A percentile compares a stretch with the other conserved stretches of the same genome.
These are phyloP conservation scores for Cromileptes altivelis DNA, from an alignment of 2,113 vertebrate species.

Conservation along the genomic window DNA sequence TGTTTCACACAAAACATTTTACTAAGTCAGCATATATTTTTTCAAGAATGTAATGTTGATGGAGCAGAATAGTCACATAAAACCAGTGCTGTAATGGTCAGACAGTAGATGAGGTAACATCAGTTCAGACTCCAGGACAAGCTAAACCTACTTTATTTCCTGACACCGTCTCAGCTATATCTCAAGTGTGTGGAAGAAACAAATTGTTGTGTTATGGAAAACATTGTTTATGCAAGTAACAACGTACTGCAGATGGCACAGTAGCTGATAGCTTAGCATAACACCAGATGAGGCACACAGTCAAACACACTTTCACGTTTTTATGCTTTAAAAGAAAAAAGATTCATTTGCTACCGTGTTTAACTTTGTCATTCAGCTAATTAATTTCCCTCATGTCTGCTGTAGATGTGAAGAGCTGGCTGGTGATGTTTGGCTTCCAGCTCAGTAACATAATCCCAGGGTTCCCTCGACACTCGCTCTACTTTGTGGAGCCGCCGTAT, in stretches of 20 bases:
- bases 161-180: slow-evolving; percentile 17
- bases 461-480: slow-evolving; percentile 96
- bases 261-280: slow-evolving; percentile 18
- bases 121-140: neutral
- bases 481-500: slow-evolving; percentile 96
- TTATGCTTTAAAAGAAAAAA: slow-evolving; percentile 20
- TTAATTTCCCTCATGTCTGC: slow-evolving; percentile 47
- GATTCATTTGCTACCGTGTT: slow-evolving; percentile 37
- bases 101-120: neutral
- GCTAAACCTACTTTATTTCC: neutral
- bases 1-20: no score
- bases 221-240: slow-evolving; percentile 18
- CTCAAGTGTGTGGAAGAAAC: slow-evolving; percentile 5
- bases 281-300: slow-evolving; percentile 25
- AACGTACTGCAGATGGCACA: slow-evolving; percentile 20
- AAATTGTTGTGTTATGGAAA: slow-evolving; percentile 17
- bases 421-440: slow-evolving; percentile 99
- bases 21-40: no score
- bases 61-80: neutral
- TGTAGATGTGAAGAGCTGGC: slow-evolving; percentile 99
- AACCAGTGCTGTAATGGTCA: neutral
- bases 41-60: neutral
- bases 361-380: slow-evolving; percentile 43
- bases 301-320: slow-evolving; percentile 27
- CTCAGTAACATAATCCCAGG: slow-evolving; percentile 99